phyloP scores from a whole-genome alignment of 2,888 invertebrate species.

The Linhomoeus sp. region DNA sequence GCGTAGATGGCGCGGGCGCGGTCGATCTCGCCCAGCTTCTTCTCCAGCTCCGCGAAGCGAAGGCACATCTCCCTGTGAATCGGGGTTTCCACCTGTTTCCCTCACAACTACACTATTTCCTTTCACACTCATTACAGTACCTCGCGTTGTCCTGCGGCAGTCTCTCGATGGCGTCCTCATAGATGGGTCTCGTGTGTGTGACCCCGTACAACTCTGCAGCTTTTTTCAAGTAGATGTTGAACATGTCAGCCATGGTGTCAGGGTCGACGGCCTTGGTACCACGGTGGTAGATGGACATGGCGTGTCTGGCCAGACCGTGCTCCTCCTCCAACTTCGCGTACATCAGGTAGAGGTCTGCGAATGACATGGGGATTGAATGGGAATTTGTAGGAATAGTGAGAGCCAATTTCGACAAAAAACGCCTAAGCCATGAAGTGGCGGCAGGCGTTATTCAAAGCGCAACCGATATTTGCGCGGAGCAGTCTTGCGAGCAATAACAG shows the following conservation, averaged over 20 bases:
- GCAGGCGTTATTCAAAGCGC: too few species aligned
- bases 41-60: constrained; percentile 90
- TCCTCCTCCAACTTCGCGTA: constrained; percentile 98
- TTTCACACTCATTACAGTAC: constrained; percentile 13
- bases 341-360: constrained; percentile 54
- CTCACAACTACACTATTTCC: constrained; percentile 1
- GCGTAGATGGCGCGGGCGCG: constrained; percentile 87
- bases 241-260: constrained; percentile 89
- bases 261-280: constrained; percentile 75
- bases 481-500: too few species aligned
- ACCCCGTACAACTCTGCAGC: constrained; percentile 94
- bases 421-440: too few species aligned
- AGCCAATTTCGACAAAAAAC: too few species aligned
- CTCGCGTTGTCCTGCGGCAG: constrained; percentile 65
- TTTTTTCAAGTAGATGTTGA: constrained; percentile 91
- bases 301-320: constrained; percentile 85
- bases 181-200: constrained; percentile 85
- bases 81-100: neutral
- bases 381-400: too few species aligned
- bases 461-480: too few species aligned
- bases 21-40: constrained; percentile 91
- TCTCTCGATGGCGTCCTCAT: constrained; percentile 87
- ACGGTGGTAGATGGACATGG: constrained; percentile 95
- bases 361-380: too few species aligned
- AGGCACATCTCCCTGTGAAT: constrained; percentile 69